phyloP scores from a whole-genome alignment of 2,113 vertebrate genomes.

The Suricata suricatta region DNA sequence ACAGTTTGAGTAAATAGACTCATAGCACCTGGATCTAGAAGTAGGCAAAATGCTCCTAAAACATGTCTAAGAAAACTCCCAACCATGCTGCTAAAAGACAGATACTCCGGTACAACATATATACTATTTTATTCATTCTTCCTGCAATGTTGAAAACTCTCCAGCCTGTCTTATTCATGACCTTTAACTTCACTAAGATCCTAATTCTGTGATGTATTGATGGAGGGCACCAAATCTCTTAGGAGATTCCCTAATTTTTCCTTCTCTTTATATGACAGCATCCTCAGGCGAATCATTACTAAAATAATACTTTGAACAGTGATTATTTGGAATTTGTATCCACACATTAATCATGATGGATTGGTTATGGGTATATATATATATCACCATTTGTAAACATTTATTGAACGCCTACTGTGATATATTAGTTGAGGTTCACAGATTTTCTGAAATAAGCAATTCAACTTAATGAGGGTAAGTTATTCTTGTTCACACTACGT shows the following conservation, averaged over 20 bases:
- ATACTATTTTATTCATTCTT: conserved; percentile 4
- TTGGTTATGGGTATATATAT: not conserved
- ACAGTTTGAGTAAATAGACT: not conserved
- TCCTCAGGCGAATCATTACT: not conserved
- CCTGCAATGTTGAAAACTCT: not conserved
- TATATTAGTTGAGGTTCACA: not conserved
- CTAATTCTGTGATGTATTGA: not conserved
- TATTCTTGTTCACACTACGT: not conserved
- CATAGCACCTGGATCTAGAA: not conserved
- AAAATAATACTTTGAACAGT: conserved; percentile 27
- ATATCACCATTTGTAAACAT: not conserved
- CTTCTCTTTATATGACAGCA: not conserved
- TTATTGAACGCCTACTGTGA: not conserved
- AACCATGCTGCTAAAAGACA: conserved; percentile 19
- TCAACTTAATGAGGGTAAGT: not conserved
- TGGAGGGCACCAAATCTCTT: not conserved
- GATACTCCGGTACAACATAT: not conserved
- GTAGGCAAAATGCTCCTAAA: conserved; percentile 23
- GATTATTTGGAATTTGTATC: conserved; percentile 35
- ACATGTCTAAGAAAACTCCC: not conserved
- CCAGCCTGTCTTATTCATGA: not conserved
- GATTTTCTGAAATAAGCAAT: not conserved
- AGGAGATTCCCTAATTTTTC: not conserved
- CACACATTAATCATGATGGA: not conserved
- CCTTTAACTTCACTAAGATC: conserved; percentile 19